Evolutionary conservation across 1,140 invertebrate genomes (phyloP), one percentile per base, ranked within the genome.

Genomic region (Dolichoris vasculosae): DNA sequence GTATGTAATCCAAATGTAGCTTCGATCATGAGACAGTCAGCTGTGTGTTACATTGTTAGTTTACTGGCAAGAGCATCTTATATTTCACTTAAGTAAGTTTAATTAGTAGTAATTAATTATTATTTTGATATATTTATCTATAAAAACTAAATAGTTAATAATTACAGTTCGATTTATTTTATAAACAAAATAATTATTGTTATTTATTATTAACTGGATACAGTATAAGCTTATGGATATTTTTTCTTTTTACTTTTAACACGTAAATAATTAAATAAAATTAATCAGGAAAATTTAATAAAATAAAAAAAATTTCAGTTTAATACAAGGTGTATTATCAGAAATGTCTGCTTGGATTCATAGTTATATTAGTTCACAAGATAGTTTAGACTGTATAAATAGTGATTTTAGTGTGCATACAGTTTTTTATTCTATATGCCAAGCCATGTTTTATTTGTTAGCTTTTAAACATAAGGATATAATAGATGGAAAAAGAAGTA

Each of bases 381-480:
- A 96, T 89, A 91, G 90, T 80, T 87, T 93, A 76, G 92, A 94
- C 87, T 89, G 89, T 87, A 85, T 91, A 32, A 93, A 95, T 90
- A 91, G 93, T 79, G 94, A 95, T 87, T 86, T 94, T 2, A 95
- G 95, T 90, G 94, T 96, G 7, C 98, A 99, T 91, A 94, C 95
- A 46, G 95, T 98, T 1, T 99, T 99, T 92, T 98, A 98, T 91
- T 95, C 96, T 26, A 95, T 98, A 20, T 98, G 97, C 90, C 98
- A 99, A 93, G 95, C 96, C 0, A 93, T 98, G 48, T 99, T 99
- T 91, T 98, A 99, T 93, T 93, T 98, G 6, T 96, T 99, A 83
- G 96, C 96, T 0, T 98, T 98, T 91, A 96, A 97, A 87, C 96
- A 97, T 90, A 96, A 96, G 89, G 97, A 98, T 90, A 94, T 99